phyloP scores from a whole-genome alignment of 1,140 invertebrate genomes.

The Paracyclopina nana region DNA sequence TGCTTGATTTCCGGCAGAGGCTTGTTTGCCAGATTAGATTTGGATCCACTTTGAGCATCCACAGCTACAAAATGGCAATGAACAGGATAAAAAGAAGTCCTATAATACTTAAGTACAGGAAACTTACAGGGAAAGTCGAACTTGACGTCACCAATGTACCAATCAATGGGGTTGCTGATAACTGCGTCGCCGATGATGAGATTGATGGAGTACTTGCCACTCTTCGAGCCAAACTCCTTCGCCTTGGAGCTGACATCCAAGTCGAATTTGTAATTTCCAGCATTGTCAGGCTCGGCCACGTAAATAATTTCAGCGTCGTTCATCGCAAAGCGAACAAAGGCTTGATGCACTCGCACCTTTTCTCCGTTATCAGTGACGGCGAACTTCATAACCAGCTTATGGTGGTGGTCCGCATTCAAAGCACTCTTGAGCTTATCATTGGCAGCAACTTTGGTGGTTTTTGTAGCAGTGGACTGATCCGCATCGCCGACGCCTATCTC shows the following conservation, averaged over 20 bases:
- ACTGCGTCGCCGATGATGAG: conserved; percentile 70
- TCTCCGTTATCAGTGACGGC: conserved; percentile 47
- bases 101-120: no score
- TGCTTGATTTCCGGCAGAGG: conserved; percentile 37
- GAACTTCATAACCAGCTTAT: conserved; percentile 69
- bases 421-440: conserved; percentile 43
- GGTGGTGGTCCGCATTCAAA: conserved; percentile 38
- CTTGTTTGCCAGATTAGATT: conserved; percentile 13
- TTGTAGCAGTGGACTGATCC: conserved; percentile 59
- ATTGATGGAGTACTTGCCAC: conserved; percentile 58
- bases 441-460: conserved; percentile 47
- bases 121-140: conserved; percentile 50
- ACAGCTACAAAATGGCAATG: no score
- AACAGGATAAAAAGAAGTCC: no score
- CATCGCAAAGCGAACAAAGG: conserved; percentile 58
- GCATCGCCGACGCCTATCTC: conserved; percentile 48
- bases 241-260: conserved; percentile 57
- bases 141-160: conserved; percentile 53
- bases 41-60: conserved; percentile 23
- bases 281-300: conserved; percentile 66
- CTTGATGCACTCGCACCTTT: conserved; percentile 63
- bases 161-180: conserved; percentile 67
- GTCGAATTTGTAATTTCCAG: conserved; percentile 71
- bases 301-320: conserved; percentile 67
- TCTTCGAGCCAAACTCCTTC: conserved; percentile 54